Percentiles rank a stretch among this genome's conserved stretches.
Conservation (phyloP, 2,888 invertebrate genomes). For the Empis livida region DNA sequence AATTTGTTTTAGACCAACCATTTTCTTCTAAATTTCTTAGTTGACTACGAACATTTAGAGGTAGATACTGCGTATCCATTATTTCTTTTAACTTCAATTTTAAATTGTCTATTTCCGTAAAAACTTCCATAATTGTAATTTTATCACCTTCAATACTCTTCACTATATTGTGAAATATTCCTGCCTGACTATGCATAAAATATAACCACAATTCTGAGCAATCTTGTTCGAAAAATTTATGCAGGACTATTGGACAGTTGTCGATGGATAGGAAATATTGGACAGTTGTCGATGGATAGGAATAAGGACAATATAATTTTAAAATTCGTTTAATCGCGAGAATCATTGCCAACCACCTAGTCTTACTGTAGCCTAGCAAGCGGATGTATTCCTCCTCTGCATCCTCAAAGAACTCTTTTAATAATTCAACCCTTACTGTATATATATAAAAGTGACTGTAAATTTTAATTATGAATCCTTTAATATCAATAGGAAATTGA, state of each 20-base stretch:
- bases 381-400: constrained; percentile 1
- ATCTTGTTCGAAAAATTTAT: constrained; percentile 2
- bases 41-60: constrained; percentile 7
- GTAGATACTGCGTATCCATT: constrained; percentile 6
- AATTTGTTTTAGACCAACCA: not conserved
- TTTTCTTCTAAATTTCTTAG: constrained; percentile 6
- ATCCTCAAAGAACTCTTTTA: constrained; percentile 4
- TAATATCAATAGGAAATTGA: constrained; percentile 14
- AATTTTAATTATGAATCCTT: constrained; percentile 1
- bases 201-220: constrained; percentile 1
- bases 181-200: constrained; percentile 10
- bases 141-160: constrained; percentile 8
- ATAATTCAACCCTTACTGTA: constrained; percentile 14
- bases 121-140: constrained; percentile 7
- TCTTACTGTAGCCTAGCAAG: constrained; percentile 4
- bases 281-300: not conserved
- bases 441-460: constrained; percentile 17
- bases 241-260: constrained; percentile 1
- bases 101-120: constrained; percentile 6
- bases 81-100: constrained; percentile 8
- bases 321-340: constrained; percentile 3
- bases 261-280: constrained; percentile 3
- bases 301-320: constrained; percentile 4
- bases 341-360: constrained; percentile 4
- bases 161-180: constrained; percentile 9